Evolutionary conservation across 2,797 vertebrate species (phyloP).

Genomic region (Danio albolineatus): DNA sequence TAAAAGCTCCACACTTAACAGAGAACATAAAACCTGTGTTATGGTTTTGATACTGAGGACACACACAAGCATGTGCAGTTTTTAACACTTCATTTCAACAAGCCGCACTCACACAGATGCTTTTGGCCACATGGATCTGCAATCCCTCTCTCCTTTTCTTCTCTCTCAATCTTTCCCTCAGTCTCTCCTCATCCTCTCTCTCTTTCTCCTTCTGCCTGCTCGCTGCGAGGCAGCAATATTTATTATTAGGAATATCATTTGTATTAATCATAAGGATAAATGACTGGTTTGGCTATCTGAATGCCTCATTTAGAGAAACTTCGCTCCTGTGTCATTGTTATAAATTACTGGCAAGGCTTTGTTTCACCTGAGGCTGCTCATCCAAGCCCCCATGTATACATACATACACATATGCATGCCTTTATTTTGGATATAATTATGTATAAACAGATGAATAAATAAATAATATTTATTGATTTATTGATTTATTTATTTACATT

Average conservation of each 20-base stretch:
- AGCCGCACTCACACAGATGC: slow-evolving; percentile 21
- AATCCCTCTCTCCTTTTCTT: not conserved
- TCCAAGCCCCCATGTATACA: slow-evolving; percentile 70
- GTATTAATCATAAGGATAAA: slow-evolving; percentile 99
- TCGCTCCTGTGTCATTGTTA: slow-evolving; percentile 98
- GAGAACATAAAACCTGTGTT: not conserved
- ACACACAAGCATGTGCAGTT: slow-evolving; percentile 14
- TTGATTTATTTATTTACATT: too few relatives aligned
- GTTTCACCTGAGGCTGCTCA: slow-evolving; percentile 93
- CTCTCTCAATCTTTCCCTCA: not conserved
- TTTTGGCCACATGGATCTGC: slow-evolving; percentile 51
- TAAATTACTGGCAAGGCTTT: slow-evolving; percentile 95
- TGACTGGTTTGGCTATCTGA: slow-evolving; percentile 98
- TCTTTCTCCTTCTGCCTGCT: slow-evolving; percentile 58
- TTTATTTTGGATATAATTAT: too few relatives aligned
- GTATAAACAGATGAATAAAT: too few relatives aligned
- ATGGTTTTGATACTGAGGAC: not conserved
- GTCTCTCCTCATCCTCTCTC: slow-evolving; percentile 37
- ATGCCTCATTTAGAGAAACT: slow-evolving; percentile 99
- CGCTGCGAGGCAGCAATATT: slow-evolving; percentile 87
- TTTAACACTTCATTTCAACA: slow-evolving; percentile 1
- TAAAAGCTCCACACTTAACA: not conserved
- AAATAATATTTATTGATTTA: too few relatives aligned
- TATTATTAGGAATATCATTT: slow-evolving; percentile 99
- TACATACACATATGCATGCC: slow-evolving; percentile 54